phyloP scores from a whole-genome alignment of 1,140 invertebrate species.

The Maconellicoccus hirsutus region DNA sequence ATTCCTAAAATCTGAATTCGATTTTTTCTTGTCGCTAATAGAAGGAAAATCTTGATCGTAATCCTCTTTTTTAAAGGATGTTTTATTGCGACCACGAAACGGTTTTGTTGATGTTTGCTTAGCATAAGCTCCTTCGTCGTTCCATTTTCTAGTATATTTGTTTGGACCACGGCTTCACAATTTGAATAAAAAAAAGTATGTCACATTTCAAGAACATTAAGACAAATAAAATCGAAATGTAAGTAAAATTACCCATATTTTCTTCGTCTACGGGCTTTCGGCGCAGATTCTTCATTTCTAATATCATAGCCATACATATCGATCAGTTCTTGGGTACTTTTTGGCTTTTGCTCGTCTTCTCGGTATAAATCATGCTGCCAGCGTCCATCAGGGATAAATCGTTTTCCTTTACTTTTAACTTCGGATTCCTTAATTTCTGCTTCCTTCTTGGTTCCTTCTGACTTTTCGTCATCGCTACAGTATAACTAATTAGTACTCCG shows the following conservation, averaged over 20 bases:
- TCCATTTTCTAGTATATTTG: constrained; percentile 84
- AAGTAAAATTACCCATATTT: constrained; percentile 62
- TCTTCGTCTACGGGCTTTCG: constrained; percentile 66
- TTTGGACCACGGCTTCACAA: constrained; percentile 64
- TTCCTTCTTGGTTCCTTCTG: constrained; percentile 35
- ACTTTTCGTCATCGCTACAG: background rate
- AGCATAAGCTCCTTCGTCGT: constrained; percentile 76
- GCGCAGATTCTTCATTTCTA: constrained; percentile 78
- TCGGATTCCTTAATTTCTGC: constrained; percentile 35
- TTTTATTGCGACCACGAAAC: background rate
- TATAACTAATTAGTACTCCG: background rate
- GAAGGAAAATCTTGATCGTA: constrained; percentile 19
- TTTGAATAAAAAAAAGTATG: constrained; percentile 25
- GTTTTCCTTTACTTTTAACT: constrained; percentile 43
- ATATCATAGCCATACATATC: constrained; percentile 91
- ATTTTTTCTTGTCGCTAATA: background rate
- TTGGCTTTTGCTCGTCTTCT: constrained; percentile 69
- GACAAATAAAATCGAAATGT: too few species aligned
- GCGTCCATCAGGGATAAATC: constrained; percentile 49
- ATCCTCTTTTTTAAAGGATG: background rate
- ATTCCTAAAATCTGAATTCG: background rate
- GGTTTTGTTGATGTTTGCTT: constrained; percentile 31
- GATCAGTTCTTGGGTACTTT: constrained; percentile 74
- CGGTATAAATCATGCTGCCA: constrained; percentile 88
- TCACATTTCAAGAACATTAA: background rate